Evolutionary conservation across 2,113 vertebrate genomes (phyloP).

Genomic region (Albula goreensis): DNA sequence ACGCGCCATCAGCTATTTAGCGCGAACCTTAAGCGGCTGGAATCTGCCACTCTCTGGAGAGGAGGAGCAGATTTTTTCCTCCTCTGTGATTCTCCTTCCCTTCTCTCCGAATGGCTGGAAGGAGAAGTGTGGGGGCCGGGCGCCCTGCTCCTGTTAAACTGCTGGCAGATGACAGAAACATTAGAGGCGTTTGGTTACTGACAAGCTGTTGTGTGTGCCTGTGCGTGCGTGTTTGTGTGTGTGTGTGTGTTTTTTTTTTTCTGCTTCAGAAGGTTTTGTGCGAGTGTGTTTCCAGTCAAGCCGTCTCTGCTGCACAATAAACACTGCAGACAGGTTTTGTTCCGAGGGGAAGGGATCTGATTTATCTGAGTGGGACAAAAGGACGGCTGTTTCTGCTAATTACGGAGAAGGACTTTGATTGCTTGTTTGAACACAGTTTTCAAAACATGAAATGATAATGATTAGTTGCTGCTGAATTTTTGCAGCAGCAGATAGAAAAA

Average conservation of each 20-base stretch:
- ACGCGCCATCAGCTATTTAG: not conserved
- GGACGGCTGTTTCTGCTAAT: slow-evolving; percentile 69
- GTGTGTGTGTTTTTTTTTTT: slow-evolving; percentile 53
- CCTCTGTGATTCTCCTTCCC: slow-evolving; percentile 41
- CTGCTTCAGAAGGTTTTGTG: slow-evolving; percentile 74
- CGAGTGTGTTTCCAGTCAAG: slow-evolving; percentile 76
- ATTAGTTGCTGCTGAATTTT: slow-evolving; percentile 65
- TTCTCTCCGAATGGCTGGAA: slow-evolving; percentile 48
- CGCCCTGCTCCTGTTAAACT: slow-evolving; percentile 72
- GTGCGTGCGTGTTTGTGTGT: not conserved
- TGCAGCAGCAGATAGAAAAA: slow-evolving; percentile 28
- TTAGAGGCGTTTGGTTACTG: slow-evolving; percentile 75
- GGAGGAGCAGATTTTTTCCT: slow-evolving; percentile 33
- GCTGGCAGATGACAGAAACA: slow-evolving; percentile 81
- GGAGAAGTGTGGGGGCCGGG: slow-evolving; percentile 44
- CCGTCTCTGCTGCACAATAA: slow-evolving; percentile 67
- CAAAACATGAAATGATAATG: slow-evolving; percentile 73
- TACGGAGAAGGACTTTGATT: slow-evolving; percentile 73
- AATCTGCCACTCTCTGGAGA: slow-evolving; percentile 34
- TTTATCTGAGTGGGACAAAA: slow-evolving; percentile 51
- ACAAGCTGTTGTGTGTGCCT: slow-evolving; percentile 66
- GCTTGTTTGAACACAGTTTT: slow-evolving; percentile 80
- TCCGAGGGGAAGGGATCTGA: slow-evolving; percentile 50
- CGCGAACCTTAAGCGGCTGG: not conserved
- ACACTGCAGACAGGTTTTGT: slow-evolving; percentile 43